These are phyloP conservation scores for Chymomyza amoena DNA, from an alignment of 2,888 invertebrate genomes.

Conservation along the genomic window DNA sequence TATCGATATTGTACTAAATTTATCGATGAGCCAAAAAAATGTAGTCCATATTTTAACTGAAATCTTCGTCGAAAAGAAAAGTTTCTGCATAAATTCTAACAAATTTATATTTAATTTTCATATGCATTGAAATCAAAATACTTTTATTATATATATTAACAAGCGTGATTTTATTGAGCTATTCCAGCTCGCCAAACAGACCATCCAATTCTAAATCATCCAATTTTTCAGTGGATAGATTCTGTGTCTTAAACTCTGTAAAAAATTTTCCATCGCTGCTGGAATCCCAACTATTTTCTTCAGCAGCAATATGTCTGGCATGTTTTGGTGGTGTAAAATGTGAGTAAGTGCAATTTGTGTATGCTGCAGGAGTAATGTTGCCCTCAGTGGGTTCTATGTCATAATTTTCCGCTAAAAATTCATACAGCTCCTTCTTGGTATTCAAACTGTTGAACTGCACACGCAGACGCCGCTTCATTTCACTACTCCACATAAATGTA, in stretches of 20 bases:
- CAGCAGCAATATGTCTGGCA: constrained; percentile 33
- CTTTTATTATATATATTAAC: neutral
- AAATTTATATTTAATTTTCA: too few species aligned
- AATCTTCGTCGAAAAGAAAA: too few species aligned
- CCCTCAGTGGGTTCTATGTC: constrained; percentile 72
- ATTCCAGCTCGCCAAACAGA: constrained; percentile 58
- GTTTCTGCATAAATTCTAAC: too few species aligned
- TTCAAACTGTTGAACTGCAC: constrained; percentile 88
- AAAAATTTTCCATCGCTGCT: constrained; percentile 69
- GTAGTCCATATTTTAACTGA: too few species aligned
- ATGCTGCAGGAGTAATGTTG: constrained; percentile 23
- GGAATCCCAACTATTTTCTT: constrained; percentile 41
- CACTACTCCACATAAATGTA: constrained; percentile 95
- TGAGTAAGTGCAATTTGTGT: constrained; percentile 58
- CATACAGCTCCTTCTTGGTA: constrained; percentile 84
- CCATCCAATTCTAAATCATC: constrained; percentile 58
- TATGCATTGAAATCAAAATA: too few species aligned
- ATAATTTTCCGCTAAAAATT: constrained; percentile 84
- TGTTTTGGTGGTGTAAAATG: constrained; percentile 51
- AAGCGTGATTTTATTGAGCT: constrained; percentile 7
- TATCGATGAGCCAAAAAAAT: neutral
- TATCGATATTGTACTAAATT: neutral
- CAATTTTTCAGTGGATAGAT: constrained; percentile 21
- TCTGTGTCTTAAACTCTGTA: constrained; percentile 56
- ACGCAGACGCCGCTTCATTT: constrained; percentile 86